These are phyloP conservation scores for Mellivora capensis DNA, from an alignment of 2,113 vertebrate genomes.

Conservation along the genomic window DNA sequence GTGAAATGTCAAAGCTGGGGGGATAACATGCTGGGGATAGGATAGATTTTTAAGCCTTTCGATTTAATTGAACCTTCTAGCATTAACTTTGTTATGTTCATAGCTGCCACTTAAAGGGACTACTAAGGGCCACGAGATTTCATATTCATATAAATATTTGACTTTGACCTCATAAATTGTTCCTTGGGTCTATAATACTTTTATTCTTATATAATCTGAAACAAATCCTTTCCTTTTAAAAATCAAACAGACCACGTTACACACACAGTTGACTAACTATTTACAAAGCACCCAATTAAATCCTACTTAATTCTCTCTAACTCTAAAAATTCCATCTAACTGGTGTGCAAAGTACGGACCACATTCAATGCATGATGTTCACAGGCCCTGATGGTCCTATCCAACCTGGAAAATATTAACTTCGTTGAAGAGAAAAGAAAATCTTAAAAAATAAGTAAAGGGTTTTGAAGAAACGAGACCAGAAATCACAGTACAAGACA, in stretches of 20 bases:
- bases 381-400: constrained; percentile 43
- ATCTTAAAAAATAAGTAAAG: constrained; percentile 45
- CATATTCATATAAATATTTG: constrained; percentile 82
- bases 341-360: constrained; percentile 64
- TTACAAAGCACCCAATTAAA: constrained; percentile 87
- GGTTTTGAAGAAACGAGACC: constrained; percentile 81
- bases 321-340: constrained; percentile 79
- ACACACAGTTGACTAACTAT: constrained; percentile 83
- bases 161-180: constrained; percentile 74
- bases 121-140: constrained; percentile 64
- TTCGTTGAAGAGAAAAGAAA: constrained; percentile 38
- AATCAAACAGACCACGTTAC: constrained; percentile 80
- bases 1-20: neutral
- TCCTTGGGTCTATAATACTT: constrained; percentile 79
- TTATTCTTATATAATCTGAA: constrained; percentile 81
- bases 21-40: neutral
- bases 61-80: neutral
- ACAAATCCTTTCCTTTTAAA: constrained; percentile 82
- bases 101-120: constrained; percentile 57
- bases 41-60: constrained; percentile 15
- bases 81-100: constrained; percentile 60
- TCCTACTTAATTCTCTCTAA: constrained; percentile 83
- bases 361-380: constrained; percentile 71
- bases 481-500: constrained; percentile 84
- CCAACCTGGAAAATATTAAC: constrained; percentile 16